These are phyloP conservation scores for Orius insidiosus DNA, from an alignment of 1,140 invertebrate species.

Conservation along the genomic window DNA sequence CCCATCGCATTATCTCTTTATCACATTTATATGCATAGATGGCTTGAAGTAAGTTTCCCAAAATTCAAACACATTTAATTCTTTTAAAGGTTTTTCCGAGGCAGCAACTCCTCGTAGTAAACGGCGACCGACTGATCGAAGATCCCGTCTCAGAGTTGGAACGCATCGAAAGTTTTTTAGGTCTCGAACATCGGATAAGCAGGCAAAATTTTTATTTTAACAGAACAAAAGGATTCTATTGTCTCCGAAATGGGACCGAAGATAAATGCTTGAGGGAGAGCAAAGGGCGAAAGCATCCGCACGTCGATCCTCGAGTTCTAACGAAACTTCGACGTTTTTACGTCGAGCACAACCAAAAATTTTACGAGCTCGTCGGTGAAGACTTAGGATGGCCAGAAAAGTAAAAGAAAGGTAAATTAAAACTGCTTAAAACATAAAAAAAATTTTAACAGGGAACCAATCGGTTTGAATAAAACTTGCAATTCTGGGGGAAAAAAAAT, in stretches of 20 bases:
- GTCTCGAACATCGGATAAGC: slow-evolving; percentile 54
- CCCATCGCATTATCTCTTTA: slow-evolving; percentile 71
- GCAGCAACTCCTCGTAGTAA: slow-evolving; percentile 83
- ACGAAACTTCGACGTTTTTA: slow-evolving; percentile 70
- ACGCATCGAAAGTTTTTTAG: slow-evolving; percentile 76
- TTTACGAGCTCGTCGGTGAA: slow-evolving; percentile 84
- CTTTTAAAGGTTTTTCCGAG: slow-evolving; percentile 50
- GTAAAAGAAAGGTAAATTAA: slow-evolving; percentile 24
- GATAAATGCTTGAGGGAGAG: slow-evolving; percentile 86
- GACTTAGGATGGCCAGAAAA: slow-evolving; percentile 81
- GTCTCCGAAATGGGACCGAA: slow-evolving; percentile 66
- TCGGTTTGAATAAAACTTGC: slow-evolving; percentile 1
- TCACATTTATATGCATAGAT: slow-evolving; percentile 62
- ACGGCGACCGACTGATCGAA: slow-evolving; percentile 87
- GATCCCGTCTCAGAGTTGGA: slow-evolving; percentile 81
- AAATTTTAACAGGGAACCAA: too few species aligned
- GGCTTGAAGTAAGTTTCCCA: slow-evolving; percentile 40
- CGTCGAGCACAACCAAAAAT: slow-evolving; percentile 83
- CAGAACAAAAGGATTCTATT: slow-evolving; percentile 93
- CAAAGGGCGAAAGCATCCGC: slow-evolving; percentile 83
- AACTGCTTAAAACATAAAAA: too few species aligned
- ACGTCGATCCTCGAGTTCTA: slow-evolving; percentile 43
- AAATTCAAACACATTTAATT: neutral
- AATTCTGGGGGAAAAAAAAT: neutral
- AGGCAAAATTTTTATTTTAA: slow-evolving; percentile 93